Evolutionary conservation across 2,888 invertebrate species (phyloP).

Genomic region (Eucera pruinosa): DNA sequence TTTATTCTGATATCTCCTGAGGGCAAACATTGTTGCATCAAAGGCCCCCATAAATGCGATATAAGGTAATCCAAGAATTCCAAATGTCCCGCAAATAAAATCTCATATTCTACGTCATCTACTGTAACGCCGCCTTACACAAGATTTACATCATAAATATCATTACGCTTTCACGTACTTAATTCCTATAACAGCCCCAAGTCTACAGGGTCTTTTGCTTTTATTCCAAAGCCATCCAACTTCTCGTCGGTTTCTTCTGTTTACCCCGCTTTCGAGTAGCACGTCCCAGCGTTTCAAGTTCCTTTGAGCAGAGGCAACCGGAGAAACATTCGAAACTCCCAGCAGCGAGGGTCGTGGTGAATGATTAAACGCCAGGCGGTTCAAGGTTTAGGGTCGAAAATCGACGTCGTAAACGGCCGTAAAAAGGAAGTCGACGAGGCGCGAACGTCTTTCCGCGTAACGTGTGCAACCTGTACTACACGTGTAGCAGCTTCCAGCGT

Average conservation of each 20-base stretch:
- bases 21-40: not conserved
- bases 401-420: constrained; percentile 46
- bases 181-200: not conserved
- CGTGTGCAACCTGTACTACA: constrained; percentile 2
- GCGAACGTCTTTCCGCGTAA: constrained; percentile 38
- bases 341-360: constrained; percentile 37
- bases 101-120: not conserved
- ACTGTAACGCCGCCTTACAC: not conserved
- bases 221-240: constrained; percentile 16
- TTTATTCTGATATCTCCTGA: no score
- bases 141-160: not conserved
- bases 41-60: not conserved
- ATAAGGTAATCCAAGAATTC: not conserved
- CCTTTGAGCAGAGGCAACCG: constrained; percentile 38
- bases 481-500: constrained; percentile 27
- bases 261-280: constrained; percentile 17
- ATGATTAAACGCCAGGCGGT: constrained; percentile 59
- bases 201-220: constrained; percentile 18
- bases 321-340: constrained; percentile 30
- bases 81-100: not conserved
- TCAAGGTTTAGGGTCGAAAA: constrained; percentile 51
- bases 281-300: constrained; percentile 23
- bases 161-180: not conserved
- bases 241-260: constrained; percentile 28
- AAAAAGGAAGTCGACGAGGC: constrained; percentile 47